Evolutionary conservation across 2,113 vertebrate species (phyloP).

Genomic region (Parus major): DNA sequence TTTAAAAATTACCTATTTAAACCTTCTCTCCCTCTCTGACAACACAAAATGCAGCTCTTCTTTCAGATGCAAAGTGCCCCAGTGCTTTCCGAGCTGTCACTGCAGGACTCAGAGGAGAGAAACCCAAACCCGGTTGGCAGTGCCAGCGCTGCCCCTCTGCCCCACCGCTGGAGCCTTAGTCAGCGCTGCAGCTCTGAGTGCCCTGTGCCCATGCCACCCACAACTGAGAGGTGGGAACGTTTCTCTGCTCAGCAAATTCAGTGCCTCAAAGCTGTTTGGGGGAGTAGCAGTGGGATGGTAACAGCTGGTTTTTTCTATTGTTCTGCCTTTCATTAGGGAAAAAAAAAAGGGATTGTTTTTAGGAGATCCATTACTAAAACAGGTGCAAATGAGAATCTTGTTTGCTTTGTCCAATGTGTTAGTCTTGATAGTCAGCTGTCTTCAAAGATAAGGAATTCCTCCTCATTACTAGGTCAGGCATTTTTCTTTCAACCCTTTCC

Average conservation of each 20-base stretch:
- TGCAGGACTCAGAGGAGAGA: neutral
- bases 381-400: neutral
- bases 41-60: neutral
- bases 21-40: neutral
- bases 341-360: neutral
- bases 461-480: neutral
- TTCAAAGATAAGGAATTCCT: neutral
- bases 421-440: neutral
- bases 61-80: neutral
- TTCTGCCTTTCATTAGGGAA: neutral
- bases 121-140: neutral
- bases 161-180: neutral
- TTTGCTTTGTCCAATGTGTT: neutral
- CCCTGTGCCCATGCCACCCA: neutral
- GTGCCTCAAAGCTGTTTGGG: neutral
- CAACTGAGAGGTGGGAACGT: neutral
- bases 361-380: neutral
- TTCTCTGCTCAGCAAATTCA: neutral
- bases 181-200: neutral
- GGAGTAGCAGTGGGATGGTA: neutral
- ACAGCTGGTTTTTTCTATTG: neutral
- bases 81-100: neutral
- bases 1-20: slow-evolving; percentile 39
- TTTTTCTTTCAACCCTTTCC: neutral
- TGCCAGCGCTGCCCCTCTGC: rapidly evolving